A percentile compares a stretch with the other conserved stretches of the same genome.
phyloP scores from a whole-genome alignment of 2,888 invertebrate genomes.

The Drosophila prolongata region DNA sequence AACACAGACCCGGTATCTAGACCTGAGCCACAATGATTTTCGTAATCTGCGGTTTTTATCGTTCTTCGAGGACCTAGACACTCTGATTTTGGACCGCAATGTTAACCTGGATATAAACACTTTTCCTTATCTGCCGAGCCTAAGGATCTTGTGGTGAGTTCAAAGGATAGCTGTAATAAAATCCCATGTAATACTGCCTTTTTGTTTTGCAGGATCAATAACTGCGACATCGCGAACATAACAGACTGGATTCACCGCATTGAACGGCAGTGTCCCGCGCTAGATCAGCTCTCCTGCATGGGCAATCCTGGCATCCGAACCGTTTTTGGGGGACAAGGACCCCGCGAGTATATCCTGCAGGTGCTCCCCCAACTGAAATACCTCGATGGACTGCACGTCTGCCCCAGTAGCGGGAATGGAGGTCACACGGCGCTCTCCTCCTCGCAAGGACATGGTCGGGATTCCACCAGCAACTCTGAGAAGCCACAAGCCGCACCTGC shows the following conservation, averaged over 20 bases:
- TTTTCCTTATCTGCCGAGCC: slow-evolving; percentile 89
- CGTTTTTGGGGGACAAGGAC: slow-evolving; percentile 82
- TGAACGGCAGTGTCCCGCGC: slow-evolving; percentile 89
- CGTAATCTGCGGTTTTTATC: slow-evolving; percentile 90
- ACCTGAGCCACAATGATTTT: slow-evolving; percentile 90
- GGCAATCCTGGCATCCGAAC: slow-evolving; percentile 92
- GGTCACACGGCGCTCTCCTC: slow-evolving; percentile 39
- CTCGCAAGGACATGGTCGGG: slow-evolving; percentile 47
- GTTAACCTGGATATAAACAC: slow-evolving; percentile 88
- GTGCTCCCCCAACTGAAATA: slow-evolving; percentile 75
- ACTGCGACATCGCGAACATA: slow-evolving; percentile 87
- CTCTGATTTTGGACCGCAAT: slow-evolving; percentile 93
- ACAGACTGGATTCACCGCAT: slow-evolving; percentile 90
- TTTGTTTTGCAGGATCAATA: slow-evolving; percentile 86
- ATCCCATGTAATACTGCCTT: not conserved
- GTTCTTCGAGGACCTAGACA: slow-evolving; percentile 90
- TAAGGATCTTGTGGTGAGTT: slow-evolving; percentile 90
- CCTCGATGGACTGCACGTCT: slow-evolving; percentile 72
- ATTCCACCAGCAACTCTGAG: slow-evolving; percentile 60
- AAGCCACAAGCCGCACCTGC: slow-evolving; percentile 52
- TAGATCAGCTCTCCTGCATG: slow-evolving; percentile 90
- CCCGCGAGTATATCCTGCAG: slow-evolving; percentile 74
- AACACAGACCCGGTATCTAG: slow-evolving; percentile 87
- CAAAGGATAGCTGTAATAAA: not conserved
- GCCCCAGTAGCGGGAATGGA: slow-evolving; percentile 5